Evolutionary conservation across 2,888 invertebrate genomes (phyloP).

Genomic region (Vesta saturnalis): DNA sequence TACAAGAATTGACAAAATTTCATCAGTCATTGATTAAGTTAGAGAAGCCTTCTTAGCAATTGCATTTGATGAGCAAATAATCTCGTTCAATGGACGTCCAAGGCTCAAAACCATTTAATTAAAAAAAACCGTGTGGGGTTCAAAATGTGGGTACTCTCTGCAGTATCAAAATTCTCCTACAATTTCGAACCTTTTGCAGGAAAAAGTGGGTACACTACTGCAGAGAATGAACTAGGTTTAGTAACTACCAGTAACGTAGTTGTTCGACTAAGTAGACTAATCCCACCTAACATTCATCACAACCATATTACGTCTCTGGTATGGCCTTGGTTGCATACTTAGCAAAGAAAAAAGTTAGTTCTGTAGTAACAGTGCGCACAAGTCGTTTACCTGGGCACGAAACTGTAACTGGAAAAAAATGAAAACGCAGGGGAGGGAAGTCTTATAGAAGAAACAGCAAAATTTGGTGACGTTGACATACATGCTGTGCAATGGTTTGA

Average conservation of each 20-base stretch:
- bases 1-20: too few relatives aligned
- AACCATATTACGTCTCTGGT: slow-evolving; percentile 45
- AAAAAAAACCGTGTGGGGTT: too few relatives aligned
- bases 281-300: slow-evolving; percentile 41
- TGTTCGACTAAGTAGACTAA: slow-evolving; percentile 39
- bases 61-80: too few relatives aligned
- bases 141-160: too few relatives aligned
- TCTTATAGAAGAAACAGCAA: slow-evolving; percentile 5
- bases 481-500: slow-evolving; percentile 19
- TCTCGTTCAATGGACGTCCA: too few relatives aligned
- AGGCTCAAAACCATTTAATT: too few relatives aligned
- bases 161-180: too few relatives aligned
- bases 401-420: not conserved
- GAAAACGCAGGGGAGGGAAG: slow-evolving; percentile 5
- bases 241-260: slow-evolving; percentile 46
- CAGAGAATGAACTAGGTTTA: too few relatives aligned
- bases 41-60: too few relatives aligned
- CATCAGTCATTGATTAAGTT: too few relatives aligned
- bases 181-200: too few relatives aligned
- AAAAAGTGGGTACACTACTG: too few relatives aligned
- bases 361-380: not conserved
- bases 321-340: slow-evolving; percentile 21
- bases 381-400: slow-evolving; percentile 4
- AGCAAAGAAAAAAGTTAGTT: slow-evolving; percentile 24
- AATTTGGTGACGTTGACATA: not conserved